Conservation (phyloP, 2,888 invertebrate genomes). For the Andrena marginata region DNA sequence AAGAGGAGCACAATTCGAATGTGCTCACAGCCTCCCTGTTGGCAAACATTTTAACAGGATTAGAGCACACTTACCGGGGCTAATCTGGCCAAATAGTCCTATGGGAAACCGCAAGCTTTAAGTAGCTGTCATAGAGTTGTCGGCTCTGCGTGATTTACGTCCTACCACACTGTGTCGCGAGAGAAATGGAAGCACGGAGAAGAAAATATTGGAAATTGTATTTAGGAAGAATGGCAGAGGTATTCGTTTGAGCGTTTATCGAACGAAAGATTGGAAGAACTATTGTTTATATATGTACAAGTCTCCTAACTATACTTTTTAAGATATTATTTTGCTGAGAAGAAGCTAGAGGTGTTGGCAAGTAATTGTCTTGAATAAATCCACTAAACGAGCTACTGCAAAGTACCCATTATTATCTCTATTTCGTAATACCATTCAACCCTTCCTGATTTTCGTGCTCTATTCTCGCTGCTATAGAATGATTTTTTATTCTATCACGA, state of each 20-base stretch:
- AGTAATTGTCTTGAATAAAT: conserved; percentile 62
- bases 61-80: conserved; percentile 83
- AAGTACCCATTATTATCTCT: conserved; percentile 60
- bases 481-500: conserved; percentile 53
- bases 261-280: too few species aligned
- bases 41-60: conserved; percentile 85
- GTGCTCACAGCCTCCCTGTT: conserved; percentile 74
- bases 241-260: too few species aligned
- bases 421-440: conserved; percentile 65
- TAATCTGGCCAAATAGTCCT: conserved; percentile 82
- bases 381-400: conserved; percentile 41
- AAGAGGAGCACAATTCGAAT: conserved; percentile 76
- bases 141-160: conserved; percentile 67
- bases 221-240: neutral
- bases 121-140: conserved; percentile 79
- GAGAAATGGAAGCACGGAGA: neutral
- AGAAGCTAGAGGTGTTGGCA: neutral
- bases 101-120: conserved; percentile 77
- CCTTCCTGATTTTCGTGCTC: conserved; percentile 49
- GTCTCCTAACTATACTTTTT: neutral
- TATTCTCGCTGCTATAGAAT: conserved; percentile 57
- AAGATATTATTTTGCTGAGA: neutral
- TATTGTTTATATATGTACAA: neutral
- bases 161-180: conserved; percentile 18
- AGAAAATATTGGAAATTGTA: neutral